Evolutionary conservation across 1,140 invertebrate genomes (phyloP), one percentile per base, ranked within the genome.

Genomic region (Papilio helenus): DNA sequence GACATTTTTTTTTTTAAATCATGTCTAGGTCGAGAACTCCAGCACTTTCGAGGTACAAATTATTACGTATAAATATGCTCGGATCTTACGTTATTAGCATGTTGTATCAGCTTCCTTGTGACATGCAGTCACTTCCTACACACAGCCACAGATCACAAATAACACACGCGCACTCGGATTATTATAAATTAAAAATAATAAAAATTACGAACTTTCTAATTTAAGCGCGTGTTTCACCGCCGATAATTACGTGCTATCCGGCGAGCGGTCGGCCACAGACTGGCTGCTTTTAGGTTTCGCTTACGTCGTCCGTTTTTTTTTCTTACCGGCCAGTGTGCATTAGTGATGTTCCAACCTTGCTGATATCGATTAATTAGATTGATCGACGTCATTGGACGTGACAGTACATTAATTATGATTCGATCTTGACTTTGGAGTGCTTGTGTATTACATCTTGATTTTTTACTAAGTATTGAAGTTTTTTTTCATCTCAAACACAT

Each of bases 71-170:
- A 65, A 76, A 76, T 78, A 72, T 74, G 61, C 76, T 72, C 73
- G 84, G 79, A 87, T 91, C 92, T 92, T 88, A 93, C 92, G 91
- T 93, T 91, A 93, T 93, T 86, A 93, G 90, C 92, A 93, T 93
- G 79, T 87, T 81, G 84, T 72, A 80, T 84, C 83, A 87, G 84
- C 83, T 88, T 86, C 88, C 85, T 83, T 83, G 81, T 86, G 79
- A 82, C 86, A 89, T 88, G 79, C 81, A 89, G 84, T 82, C 82
- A 86, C 84, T 86, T 80, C 79, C 82, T 79, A 42, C 80, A 83
- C 88, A 90, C 85, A 85, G 79, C 73, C 85, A 89, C 86, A 89
- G 85, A 79, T 83, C 79, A 85, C 85, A 86, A 80, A 82, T 84
- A 86, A 86, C 88, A 85, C 84, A 85, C 82, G 82, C 84, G 79